Evolutionary conservation across 2,888 invertebrate genomes (phyloP).

Genomic region (Branchipolynoe longqiensis): DNA sequence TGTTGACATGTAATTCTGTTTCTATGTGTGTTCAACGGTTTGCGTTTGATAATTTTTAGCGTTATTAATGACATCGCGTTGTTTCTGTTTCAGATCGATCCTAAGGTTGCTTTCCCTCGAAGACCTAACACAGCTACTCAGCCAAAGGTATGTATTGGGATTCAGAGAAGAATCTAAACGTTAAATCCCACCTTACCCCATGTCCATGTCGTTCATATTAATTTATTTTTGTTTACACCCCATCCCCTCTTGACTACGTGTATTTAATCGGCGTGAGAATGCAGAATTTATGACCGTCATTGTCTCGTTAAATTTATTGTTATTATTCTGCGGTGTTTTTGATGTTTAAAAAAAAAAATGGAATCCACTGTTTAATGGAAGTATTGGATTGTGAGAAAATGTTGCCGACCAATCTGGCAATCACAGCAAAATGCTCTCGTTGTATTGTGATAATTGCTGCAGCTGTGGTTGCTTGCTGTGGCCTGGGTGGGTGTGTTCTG

Average conservation of each 20-base stretch:
- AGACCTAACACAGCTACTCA: slow-evolving; percentile 67
- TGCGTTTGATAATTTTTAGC: background rate
- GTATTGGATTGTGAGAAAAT: too few species aligned
- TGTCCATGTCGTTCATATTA: background rate
- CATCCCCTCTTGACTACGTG: background rate
- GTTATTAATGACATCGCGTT: background rate
- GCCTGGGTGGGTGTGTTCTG: too few species aligned
- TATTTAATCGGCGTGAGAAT: slow-evolving; percentile 4
- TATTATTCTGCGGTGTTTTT: too few species aligned
- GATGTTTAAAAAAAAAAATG: too few species aligned
- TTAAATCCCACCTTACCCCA: background rate
- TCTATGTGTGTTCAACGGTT: too few species aligned
- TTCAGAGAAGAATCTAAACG: background rate
- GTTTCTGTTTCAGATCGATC: slow-evolving; percentile 91
- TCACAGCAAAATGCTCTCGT: too few species aligned
- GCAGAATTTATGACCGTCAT: background rate
- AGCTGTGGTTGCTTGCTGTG: too few species aligned
- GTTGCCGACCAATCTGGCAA: too few species aligned
- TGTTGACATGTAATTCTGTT: too few species aligned
- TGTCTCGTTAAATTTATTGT: too few species aligned
- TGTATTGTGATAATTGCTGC: too few species aligned
- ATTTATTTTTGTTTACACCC: background rate
- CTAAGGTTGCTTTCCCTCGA: slow-evolving; percentile 98
- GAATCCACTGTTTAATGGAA: too few species aligned
- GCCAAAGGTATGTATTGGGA: slow-evolving; percentile 67